A percentile compares a stretch with the other conserved stretches of the same genome.
Conservation (phyloP, 2,888 invertebrate genomes). For the Epinotia demarniana region DNA sequence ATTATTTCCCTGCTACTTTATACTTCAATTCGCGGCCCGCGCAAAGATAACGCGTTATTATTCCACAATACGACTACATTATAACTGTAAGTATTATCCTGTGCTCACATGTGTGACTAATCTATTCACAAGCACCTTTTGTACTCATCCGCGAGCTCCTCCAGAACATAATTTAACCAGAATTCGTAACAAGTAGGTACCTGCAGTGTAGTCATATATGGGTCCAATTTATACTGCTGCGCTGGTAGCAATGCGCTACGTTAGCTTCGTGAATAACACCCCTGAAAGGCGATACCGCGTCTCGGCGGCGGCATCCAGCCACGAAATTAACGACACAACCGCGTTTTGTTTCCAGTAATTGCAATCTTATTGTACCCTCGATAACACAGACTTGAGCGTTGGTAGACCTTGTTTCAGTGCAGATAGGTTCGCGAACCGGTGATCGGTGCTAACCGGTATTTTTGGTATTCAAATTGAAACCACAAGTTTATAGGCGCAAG, state of each 20-base stretch:
- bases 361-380: not conserved
- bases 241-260: not conserved
- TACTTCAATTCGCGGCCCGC: not conserved
- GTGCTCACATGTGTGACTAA: not conserved
- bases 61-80: not conserved
- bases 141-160: not conserved
- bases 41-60: not conserved
- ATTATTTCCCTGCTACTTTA: not conserved
- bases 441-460: not conserved
- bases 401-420: not conserved
- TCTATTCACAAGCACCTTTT: not conserved
- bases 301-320: not conserved
- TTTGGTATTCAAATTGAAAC: not conserved
- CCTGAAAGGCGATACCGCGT: not conserved
- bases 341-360: not conserved
- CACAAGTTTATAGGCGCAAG: not conserved
- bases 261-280: not conserved
- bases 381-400: not conserved
- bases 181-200: not conserved
- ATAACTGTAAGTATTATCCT: too few species aligned
- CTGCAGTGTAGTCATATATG: not conserved
- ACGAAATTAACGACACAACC: constrained; percentile 1
- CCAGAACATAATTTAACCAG: not conserved
- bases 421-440: not conserved
- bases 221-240: not conserved